Percentiles rank a stretch among this genome's conserved stretches.
phyloP scores from a whole-genome alignment of 2,797 vertebrate species.

The Gallirallus australis region DNA sequence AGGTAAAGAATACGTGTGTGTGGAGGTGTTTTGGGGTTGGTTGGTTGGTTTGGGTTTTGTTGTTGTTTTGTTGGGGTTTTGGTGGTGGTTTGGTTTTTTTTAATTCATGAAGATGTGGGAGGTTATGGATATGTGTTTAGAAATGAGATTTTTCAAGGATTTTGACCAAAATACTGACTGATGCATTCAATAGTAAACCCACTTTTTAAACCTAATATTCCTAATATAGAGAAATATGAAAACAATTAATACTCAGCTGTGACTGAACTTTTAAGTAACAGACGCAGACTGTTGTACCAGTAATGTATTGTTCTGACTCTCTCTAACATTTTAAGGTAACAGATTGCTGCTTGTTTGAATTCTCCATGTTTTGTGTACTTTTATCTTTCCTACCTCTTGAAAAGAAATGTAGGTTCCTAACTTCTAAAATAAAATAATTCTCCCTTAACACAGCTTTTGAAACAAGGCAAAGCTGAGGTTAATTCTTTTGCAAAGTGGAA shows the following conservation, averaged over 20 bases:
- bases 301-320: background rate
- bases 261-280: background rate
- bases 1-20: conserved; percentile 18
- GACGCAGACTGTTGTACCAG: background rate
- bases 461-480: background rate
- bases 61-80: too few species aligned
- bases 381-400: background rate
- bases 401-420: background rate
- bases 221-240: background rate
- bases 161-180: background rate
- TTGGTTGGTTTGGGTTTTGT: too few species aligned
- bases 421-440: background rate
- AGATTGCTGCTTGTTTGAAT: background rate
- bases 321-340: background rate
- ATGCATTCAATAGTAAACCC: background rate
- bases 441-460: background rate
- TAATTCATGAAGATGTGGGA: background rate
- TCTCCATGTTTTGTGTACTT: background rate
- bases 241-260: background rate
- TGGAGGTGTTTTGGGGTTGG: too few species aligned
- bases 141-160: background rate
- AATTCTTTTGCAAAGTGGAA: background rate
- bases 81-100: background rate
- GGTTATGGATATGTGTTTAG: background rate
- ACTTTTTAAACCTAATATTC: background rate